A percentile compares a stretch with the other conserved stretches of the same genome.
phyloP scores from a whole-genome alignment of 2,113 vertebrate genomes.

The Tursiops truncatus region DNA sequence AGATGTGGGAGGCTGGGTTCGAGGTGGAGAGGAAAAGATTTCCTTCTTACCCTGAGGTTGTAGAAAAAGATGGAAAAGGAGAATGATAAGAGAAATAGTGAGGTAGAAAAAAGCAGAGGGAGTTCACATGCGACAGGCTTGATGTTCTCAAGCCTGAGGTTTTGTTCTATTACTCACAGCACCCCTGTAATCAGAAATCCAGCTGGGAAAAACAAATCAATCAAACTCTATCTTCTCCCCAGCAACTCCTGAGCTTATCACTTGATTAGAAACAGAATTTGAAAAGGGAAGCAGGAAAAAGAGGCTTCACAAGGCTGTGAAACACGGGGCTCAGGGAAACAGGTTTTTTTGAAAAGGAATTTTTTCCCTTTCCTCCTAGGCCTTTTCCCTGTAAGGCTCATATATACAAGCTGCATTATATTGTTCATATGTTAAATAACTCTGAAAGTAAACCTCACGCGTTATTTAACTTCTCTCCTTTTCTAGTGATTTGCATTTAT shows the following conservation, averaged over 20 bases:
- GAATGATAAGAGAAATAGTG: not conserved
- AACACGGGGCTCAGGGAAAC: not conserved
- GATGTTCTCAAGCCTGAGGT: not conserved
- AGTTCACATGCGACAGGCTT: not conserved
- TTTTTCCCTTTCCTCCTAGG: not conserved
- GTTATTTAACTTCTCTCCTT: not conserved
- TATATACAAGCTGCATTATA: not conserved
- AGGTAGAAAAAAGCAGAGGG: not conserved
- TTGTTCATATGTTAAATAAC: not conserved
- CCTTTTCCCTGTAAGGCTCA: not conserved
- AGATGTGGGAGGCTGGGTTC: not conserved
- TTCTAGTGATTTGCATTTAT: constrained; percentile 4
- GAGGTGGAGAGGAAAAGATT: not conserved
- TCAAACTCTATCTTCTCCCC: not conserved
- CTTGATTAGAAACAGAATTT: constrained; percentile 35
- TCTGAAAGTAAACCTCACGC: constrained; percentile 20
- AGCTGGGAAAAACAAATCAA: not conserved
- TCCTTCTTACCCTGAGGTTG: not conserved
- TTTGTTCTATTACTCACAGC: constrained; percentile 42
- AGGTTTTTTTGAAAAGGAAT: not conserved
- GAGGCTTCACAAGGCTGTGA: not conserved
- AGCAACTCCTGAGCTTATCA: not conserved
- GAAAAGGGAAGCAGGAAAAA: not conserved
- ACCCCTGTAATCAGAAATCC: not conserved
- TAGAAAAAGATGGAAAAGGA: not conserved